A percentile compares a stretch with the other conserved stretches of the same genome.
Evolutionary conservation across 2,797 vertebrate species (phyloP).

Genomic region (Acanthiza pusilla): DNA sequence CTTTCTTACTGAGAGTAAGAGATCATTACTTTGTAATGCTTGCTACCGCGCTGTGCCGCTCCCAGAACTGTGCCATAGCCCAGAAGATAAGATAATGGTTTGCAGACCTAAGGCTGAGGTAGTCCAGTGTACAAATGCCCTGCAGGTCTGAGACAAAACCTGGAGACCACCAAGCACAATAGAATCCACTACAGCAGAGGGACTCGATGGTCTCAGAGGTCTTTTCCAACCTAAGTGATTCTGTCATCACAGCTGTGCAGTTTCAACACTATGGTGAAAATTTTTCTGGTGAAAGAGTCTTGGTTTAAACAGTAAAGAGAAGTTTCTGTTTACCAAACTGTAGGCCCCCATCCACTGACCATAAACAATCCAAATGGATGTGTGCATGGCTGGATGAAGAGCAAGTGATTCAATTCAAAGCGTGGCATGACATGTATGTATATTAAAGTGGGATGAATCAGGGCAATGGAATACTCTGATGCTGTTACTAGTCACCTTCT

Average conservation of each 20-base stretch:
- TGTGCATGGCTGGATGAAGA: not conserved
- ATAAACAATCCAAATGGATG: not conserved
- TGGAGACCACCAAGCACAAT: not conserved
- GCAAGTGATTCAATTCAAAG: not conserved
- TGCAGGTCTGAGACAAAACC: not conserved
- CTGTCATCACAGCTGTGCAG: not conserved
- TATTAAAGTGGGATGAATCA: not conserved
- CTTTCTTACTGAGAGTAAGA: not conserved
- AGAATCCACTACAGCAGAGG: not conserved
- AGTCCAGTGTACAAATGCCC: not conserved
- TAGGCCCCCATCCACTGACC: not conserved
- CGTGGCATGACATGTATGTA: not conserved
- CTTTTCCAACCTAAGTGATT: not conserved
- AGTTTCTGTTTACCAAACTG: not conserved
- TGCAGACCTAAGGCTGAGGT: not conserved
- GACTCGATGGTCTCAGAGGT: not conserved
- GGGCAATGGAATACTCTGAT: not conserved
- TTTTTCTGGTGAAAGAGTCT: not conserved
- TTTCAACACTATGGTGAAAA: not conserved
- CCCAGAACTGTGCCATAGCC: not conserved
- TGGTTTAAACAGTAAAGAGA: not conserved
- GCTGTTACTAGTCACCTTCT: not conserved
- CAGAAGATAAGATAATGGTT: not conserved
- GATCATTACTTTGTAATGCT: not conserved
- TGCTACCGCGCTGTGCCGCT: not conserved